Evolutionary conservation across 2,888 invertebrate species (phyloP), one percentile per base, ranked within the genome.

Genomic region (Thalpophila matura): DNA sequence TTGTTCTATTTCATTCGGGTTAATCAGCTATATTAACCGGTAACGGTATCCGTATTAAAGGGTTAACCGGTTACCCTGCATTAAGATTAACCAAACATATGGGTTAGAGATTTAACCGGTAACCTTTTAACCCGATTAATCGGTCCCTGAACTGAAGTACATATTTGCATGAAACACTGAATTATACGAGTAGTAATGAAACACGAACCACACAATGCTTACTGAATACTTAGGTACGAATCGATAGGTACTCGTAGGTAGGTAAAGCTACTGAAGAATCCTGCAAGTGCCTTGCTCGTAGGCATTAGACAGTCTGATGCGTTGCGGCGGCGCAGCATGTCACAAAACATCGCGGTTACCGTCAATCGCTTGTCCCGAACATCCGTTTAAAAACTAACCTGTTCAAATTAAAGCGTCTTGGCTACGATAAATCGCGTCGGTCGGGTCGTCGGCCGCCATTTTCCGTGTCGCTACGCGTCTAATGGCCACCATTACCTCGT

Each of bases 401-500:
- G 64, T 77, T 60, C 50, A 55, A 77, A 77, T 77, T 67, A 70
- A 80, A 80, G 74, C 68, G 57, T 63, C 72, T 75, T 79, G 72
- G 76, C 46, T 42, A 62, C 78, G 61, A 79, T 67, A 80, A 77
- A 72, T 80, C 65, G 71, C 76, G 72, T 71, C 73, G 56, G 77
- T 66, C 79, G 80, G 91, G 90, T 90, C 91, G 89, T 86, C 86
- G 91, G 60, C 90, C 90, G 86, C 80, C 79, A 86, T 90, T 88
- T 91, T 87, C 88, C 88, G 86, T 88, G 90, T 88, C 88, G 88
- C 85, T 87, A 83, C 84, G 67, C 80, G 79, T 86, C 85, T 91
- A 92, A 91, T 91, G 87, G 89, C 85, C 45, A 81, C 88, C 84
- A 91, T 91, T 89, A 92, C 88, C 69, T 84, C 73, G 87, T 76